Conservation (phyloP, 2,113 vertebrate genomes). For the human (Homo sapiens) region DNA sequence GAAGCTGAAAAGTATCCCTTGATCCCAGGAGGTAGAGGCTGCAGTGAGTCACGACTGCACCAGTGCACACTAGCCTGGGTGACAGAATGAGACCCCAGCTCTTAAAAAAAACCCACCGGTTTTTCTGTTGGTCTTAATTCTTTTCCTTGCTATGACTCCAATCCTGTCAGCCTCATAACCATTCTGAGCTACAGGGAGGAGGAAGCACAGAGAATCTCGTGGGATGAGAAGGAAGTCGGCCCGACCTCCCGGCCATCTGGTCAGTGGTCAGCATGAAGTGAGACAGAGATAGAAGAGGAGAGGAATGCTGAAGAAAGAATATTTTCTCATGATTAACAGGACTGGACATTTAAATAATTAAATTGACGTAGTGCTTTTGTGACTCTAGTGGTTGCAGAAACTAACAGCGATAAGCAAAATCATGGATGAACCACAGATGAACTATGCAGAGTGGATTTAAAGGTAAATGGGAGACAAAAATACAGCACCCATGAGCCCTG, state of each 20-base stretch:
- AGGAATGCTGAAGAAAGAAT: background rate
- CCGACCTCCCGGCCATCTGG: background rate
- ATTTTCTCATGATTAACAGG: background rate
- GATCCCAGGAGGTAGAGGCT: too few relatives aligned
- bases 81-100: too few relatives aligned
- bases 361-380: background rate
- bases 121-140: background rate
- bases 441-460: background rate
- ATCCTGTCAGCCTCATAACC: background rate
- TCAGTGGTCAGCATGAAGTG: background rate
- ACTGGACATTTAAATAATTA: background rate
- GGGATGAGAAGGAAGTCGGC: too few relatives aligned
- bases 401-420: background rate
- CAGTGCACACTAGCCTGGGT: too few relatives aligned
- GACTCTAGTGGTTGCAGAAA: background rate
- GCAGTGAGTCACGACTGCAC: too few relatives aligned
- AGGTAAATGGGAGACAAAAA: background rate
- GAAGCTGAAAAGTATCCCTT: too few relatives aligned
- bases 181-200: background rate
- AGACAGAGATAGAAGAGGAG: background rate
- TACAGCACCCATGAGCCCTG: background rate
- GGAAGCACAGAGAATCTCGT: fast-evolving
- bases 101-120: too few relatives aligned
- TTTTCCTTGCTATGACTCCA: background rate
- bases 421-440: background rate